phyloP scores from a whole-genome alignment of 1,140 invertebrate genomes.

The Oreohelix idahoensis region DNA sequence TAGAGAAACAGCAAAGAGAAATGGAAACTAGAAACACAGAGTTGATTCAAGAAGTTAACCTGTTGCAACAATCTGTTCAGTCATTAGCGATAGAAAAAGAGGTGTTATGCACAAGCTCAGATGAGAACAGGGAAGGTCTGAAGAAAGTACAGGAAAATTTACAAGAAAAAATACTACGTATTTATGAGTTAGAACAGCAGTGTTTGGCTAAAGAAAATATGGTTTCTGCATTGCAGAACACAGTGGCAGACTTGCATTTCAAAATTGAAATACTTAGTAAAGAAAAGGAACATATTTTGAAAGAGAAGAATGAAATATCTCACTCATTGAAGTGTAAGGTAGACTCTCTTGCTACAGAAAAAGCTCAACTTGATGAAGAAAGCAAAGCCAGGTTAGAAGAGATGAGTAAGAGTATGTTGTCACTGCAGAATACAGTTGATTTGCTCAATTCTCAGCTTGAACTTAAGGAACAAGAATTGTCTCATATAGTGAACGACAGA shows the following conservation, averaged over 20 bases:
- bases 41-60: background rate
- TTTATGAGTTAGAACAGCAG: background rate
- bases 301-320: slow-evolving; percentile 1
- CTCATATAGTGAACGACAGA: background rate
- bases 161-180: background rate
- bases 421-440: background rate
- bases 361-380: background rate
- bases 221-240: background rate
- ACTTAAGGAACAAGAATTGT: slow-evolving; percentile 17
- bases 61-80: background rate
- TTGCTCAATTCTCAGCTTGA: slow-evolving; percentile 25
- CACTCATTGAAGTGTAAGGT: background rate
- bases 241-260: background rate
- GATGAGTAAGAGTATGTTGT: background rate
- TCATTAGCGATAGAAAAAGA: background rate
- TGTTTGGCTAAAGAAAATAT: background rate
- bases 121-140: background rate
- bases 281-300: background rate
- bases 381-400: background rate
- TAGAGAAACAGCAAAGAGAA: slow-evolving; percentile 6
- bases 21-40: background rate
- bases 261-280: background rate
- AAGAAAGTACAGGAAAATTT: background rate
- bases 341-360: background rate
- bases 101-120: background rate